Evolutionary conservation across 2,113 vertebrate genomes (phyloP).

Genomic region (Brachionichthys hirsutus): DNA sequence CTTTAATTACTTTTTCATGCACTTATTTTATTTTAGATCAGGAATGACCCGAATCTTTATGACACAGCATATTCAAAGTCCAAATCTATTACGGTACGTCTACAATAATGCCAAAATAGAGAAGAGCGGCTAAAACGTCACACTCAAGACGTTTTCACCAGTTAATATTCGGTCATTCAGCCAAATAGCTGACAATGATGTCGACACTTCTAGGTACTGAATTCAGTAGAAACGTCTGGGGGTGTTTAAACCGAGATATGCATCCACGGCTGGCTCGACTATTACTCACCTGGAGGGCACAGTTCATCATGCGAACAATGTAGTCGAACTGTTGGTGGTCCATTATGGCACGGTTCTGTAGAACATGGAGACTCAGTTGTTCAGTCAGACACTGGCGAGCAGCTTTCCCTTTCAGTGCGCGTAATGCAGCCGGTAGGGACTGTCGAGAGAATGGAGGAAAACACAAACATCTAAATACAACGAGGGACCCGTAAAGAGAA

Average conservation of each 20-base stretch:
- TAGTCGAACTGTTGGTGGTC: slow-evolving; percentile 99
- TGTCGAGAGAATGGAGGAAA: slow-evolving; percentile 48
- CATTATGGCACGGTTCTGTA: slow-evolving; percentile 93
- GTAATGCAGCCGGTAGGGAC: slow-evolving; percentile 92
- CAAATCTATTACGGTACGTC: too few relatives aligned
- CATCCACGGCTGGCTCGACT: not conserved
- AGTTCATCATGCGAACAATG: slow-evolving; percentile 96
- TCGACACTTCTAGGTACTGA: too few relatives aligned
- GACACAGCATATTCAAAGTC: too few relatives aligned
- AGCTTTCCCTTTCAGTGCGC: slow-evolving; percentile 92
- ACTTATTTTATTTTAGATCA: not conserved
- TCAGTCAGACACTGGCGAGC: slow-evolving; percentile 94
- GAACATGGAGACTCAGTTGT: slow-evolving; percentile 89
- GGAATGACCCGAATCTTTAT: not conserved
- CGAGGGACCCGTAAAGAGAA: not conserved
- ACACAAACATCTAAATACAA: not conserved
- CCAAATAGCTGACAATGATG: too few relatives aligned
- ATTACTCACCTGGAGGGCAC: slow-evolving; percentile 88
- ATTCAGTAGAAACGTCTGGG: not conserved
- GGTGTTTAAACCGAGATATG: not conserved
- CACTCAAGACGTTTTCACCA: too few relatives aligned
- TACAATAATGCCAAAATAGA: too few relatives aligned
- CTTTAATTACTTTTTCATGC: not conserved
- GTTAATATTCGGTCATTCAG: not conserved
- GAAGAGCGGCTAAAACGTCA: too few relatives aligned